phyloP scores from a whole-genome alignment of 2,113 vertebrate species.

The Calonectris borealis region DNA sequence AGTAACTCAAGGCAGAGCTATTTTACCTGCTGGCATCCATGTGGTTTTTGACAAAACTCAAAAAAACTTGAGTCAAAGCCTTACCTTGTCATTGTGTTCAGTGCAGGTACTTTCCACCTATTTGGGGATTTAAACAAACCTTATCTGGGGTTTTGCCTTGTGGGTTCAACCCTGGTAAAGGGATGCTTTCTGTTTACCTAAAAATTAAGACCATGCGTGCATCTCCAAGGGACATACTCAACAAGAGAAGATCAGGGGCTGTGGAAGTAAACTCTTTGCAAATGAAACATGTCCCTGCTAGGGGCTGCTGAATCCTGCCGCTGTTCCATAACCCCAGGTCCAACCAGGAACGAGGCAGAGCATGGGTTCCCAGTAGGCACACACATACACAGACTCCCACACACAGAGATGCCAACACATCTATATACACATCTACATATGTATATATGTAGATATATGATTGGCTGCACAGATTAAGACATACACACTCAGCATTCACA shows the following conservation, averaged over 20 bases:
- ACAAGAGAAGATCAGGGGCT: neutral
- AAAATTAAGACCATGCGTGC: accelerated
- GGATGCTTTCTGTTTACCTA: neutral
- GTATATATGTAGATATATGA: too few relatives aligned
- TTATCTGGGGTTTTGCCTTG: neutral
- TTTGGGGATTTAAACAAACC: neutral
- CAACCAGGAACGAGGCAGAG: neutral
- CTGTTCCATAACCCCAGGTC: neutral
- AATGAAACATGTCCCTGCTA: neutral
- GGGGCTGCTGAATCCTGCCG: neutral
- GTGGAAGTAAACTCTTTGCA: neutral
- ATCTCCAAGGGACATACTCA: neutral
- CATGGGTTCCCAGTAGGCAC: neutral
- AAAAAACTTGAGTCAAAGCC: neutral
- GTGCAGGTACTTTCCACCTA: neutral
- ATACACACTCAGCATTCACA: neutral
- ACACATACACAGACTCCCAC: neutral
- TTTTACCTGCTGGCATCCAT: neutral
- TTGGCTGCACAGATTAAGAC: neutral
- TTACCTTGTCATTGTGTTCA: neutral
- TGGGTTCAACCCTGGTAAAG: neutral
- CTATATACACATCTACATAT: too few relatives aligned
- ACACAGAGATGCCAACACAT: too few relatives aligned
- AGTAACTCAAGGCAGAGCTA: neutral
- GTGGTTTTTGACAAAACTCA: neutral